Evolutionary conservation across 2,888 invertebrate genomes (phyloP).

Genomic region (Muschampia plurimacula): DNA sequence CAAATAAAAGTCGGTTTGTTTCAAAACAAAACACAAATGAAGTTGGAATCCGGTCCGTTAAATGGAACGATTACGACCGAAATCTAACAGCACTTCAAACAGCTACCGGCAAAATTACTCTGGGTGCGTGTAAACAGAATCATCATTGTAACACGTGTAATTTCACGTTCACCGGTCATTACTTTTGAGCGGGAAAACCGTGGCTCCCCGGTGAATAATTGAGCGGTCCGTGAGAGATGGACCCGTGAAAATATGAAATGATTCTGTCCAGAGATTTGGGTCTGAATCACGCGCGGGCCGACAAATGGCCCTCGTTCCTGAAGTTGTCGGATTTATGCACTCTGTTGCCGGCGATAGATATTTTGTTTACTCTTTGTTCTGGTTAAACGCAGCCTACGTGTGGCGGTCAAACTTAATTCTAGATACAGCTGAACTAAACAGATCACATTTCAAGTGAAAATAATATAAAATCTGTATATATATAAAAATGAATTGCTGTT

Average conservation of each 20-base stretch:
- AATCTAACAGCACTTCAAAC: constrained; percentile 73
- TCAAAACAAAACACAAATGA: constrained; percentile 54
- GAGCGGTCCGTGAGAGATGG: constrained; percentile 74
- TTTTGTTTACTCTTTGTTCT: constrained; percentile 32
- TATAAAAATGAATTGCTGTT: too few species aligned
- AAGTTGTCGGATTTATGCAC: constrained; percentile 51
- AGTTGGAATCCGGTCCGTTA: constrained; percentile 55
- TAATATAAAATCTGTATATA: neutral
- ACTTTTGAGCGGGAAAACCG: constrained; percentile 68
- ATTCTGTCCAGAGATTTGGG: constrained; percentile 65
- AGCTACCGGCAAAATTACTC: constrained; percentile 65
- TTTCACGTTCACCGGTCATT: constrained; percentile 77
- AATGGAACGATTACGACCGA: constrained; percentile 70
- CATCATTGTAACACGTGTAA: constrained; percentile 82
- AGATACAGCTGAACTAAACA: constrained; percentile 37
- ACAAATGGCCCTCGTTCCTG: constrained; percentile 58
- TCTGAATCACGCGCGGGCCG: constrained; percentile 53
- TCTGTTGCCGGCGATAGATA: constrained; percentile 19
- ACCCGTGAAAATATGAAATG: constrained; percentile 80
- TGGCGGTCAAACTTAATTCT: constrained; percentile 18
- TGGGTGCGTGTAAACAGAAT: constrained; percentile 70
- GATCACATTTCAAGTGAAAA: neutral
- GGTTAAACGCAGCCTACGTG: constrained; percentile 9
- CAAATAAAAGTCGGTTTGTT: constrained; percentile 41
- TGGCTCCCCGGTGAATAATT: constrained; percentile 73